Base-by-base conservation (phyloP, 2,888 invertebrate genomes). In the Drosophila peninsularis region DNA sequence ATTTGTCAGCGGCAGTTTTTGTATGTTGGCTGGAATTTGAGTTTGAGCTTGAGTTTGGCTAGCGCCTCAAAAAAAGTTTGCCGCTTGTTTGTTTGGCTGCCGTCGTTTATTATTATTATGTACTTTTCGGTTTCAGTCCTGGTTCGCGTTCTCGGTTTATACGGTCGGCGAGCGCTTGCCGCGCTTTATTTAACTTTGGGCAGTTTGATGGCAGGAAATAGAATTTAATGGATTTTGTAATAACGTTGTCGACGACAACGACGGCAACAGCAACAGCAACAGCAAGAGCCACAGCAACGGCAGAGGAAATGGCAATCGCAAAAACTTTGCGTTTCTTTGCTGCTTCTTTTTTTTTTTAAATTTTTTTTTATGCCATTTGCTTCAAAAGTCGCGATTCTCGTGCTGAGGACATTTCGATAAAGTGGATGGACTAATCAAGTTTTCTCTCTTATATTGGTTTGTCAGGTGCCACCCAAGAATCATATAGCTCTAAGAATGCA, bases 121-220 rank as follows among this genome's bases (percentile, higher is more conserved):
- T 78, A 84, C 75, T 78, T 79, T 80, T 75, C 36, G 70, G 74
- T 72, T 71, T 71, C 56, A 50, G 34, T 53, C 32, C 55, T 66
- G 52, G 50, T 45, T 62, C 49, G 39, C 50, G 52, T 50, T 62
- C 37, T 61, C 71, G 50, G 65, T 66, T 70, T 67, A 64, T 65
- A 65, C 70, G 64, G 68, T 72, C 45, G 65, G 45, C 55, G 47
- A 67, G 56, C 44, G 57, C 68, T 66, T 64, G 74, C 81, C 65
- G 83, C 79, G 82, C 78, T 82, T 82, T 85, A 87, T 85, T 85
- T 85, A 85, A 85, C 85, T 85, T 85, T 85, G 85, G 85, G 85
- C 85, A 87, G 87, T 85, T 85, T 85, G 87, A 87, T 85, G 87
- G 82, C 85, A 85, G 87, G 85, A 85, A 85, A 85, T 85, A 85